These are phyloP conservation scores for Liopterus haemorrhoidalis DNA, from an alignment of 2,888 invertebrate genomes.

Conservation along the genomic window DNA sequence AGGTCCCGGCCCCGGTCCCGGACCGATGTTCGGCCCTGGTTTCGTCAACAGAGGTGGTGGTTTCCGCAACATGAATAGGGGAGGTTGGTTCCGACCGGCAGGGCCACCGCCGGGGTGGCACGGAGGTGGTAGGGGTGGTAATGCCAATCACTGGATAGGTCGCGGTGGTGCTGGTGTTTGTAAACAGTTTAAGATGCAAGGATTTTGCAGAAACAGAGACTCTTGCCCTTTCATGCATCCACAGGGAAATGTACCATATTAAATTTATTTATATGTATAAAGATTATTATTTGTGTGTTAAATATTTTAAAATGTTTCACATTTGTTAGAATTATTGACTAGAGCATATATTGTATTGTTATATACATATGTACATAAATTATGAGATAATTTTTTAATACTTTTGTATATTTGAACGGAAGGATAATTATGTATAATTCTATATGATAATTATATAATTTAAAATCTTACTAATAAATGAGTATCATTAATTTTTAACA, in stretches of 20 bases:
- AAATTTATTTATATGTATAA: background rate
- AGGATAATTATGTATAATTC: background rate
- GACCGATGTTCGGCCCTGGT: conserved; percentile 41
- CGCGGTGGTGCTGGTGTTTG: conserved; percentile 58
- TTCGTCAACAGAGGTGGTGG: conserved; percentile 45
- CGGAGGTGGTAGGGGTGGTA: conserved; percentile 40
- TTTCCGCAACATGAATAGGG: conserved; percentile 52
- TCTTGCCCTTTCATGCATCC: conserved; percentile 81
- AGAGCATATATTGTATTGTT: conserved; percentile 11
- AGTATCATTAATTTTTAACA: too few relatives aligned
- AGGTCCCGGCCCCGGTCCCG: conserved; percentile 38
- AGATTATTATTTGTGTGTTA: conserved; percentile 1
- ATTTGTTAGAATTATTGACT: background rate
- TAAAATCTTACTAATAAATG: too few relatives aligned
- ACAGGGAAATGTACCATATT: conserved; percentile 10
- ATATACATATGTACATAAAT: conserved; percentile 15
- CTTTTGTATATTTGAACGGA: conserved; percentile 21
- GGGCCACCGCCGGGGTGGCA: conserved; percentile 23
- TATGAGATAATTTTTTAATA: conserved; percentile 19
- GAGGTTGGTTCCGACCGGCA: conserved; percentile 38
- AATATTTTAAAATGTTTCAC: background rate
- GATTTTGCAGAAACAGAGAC: conserved; percentile 75
- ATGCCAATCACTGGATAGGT: conserved; percentile 49
- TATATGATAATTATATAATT: too few relatives aligned
- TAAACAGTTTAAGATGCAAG: conserved; percentile 72